phyloP scores from a whole-genome alignment of 2,113 vertebrate genomes.

The Pituophis catenifer region DNA sequence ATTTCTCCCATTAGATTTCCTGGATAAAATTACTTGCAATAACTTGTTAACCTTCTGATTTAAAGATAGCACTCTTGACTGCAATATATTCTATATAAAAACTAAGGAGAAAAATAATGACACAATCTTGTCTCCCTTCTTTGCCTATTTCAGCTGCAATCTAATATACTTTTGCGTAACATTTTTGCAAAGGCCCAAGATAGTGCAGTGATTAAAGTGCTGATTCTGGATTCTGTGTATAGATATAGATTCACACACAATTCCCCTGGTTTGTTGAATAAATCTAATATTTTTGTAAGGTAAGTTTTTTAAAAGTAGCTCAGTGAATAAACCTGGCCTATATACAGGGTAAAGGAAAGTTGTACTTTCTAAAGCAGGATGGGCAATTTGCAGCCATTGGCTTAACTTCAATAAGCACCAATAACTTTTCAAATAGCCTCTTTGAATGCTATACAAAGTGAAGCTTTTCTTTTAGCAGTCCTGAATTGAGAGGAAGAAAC shows the following conservation, averaged over 20 bases:
- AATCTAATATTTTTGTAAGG: background rate
- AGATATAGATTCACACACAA: background rate
- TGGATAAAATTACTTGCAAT: conserved; percentile 68
- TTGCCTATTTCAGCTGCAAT: conserved; percentile 18
- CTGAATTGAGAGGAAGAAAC: background rate
- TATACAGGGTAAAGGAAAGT: background rate
- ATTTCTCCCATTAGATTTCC: conserved; percentile 53
- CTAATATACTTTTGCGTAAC: background rate
- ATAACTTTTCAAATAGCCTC: background rate
- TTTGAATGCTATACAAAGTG: background rate
- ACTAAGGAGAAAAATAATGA: conserved; percentile 67
- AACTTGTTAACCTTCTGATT: conserved; percentile 70
- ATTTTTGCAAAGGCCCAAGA: background rate
- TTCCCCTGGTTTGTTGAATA: background rate
- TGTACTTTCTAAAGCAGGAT: background rate
- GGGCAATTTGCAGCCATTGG: background rate
- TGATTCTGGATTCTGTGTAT: background rate
- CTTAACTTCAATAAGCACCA: background rate
- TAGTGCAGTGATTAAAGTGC: background rate
- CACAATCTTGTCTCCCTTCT: conserved; percentile 53
- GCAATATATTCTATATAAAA: conserved; percentile 68
- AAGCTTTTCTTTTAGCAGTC: background rate
- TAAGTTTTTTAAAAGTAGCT: background rate
- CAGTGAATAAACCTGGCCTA: background rate
- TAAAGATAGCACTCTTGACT: conserved; percentile 67